A percentile compares a stretch with the other conserved stretches of the same genome.
Conservation (phyloP, 2,797 vertebrate genomes). For the Gymnocypris eckloni region DNA sequence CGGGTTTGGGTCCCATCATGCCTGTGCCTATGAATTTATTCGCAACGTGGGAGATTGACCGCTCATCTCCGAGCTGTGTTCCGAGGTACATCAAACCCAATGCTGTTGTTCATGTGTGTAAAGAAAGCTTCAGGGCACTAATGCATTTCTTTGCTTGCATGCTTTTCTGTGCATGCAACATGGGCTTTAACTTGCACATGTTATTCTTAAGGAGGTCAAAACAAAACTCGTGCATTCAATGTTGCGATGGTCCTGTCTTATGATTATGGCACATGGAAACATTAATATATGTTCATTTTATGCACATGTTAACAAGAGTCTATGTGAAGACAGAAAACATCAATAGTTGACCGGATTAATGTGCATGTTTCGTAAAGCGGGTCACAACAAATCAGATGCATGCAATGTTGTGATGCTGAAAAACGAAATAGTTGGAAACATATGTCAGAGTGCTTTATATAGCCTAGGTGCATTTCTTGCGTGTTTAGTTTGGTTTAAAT, state of each 20-base stretch:
- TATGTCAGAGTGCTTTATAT: not conserved
- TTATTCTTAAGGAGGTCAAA: conserved; percentile 6
- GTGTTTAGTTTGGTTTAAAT: not conserved
- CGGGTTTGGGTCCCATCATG: conserved; percentile 60
- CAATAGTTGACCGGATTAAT: conserved; percentile 15
- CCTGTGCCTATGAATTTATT: conserved; percentile 78
- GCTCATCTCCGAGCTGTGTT: conserved; percentile 76
- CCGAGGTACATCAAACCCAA: conserved; percentile 64
- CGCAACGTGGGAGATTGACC: conserved; percentile 78
- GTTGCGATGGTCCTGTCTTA: not conserved
- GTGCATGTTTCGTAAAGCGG: conserved; percentile 1
- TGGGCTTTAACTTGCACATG: conserved; percentile 19
- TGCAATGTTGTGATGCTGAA: not conserved
- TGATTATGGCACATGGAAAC: not conserved
- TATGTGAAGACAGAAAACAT: not conserved
- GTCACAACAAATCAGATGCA: not conserved
- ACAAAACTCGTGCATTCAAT: not conserved
- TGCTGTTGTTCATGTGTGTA: conserved; percentile 28
- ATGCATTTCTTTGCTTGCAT: not conserved
- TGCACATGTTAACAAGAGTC: not conserved
- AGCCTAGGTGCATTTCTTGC: not conserved
- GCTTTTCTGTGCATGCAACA: conserved; percentile 23
- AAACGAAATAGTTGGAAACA: not conserved
- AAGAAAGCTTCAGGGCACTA: conserved; percentile 3
- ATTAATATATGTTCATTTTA: not conserved